Evolutionary conservation across 2,888 invertebrate genomes (phyloP).

Genomic region (Galerucella pusilla): DNA sequence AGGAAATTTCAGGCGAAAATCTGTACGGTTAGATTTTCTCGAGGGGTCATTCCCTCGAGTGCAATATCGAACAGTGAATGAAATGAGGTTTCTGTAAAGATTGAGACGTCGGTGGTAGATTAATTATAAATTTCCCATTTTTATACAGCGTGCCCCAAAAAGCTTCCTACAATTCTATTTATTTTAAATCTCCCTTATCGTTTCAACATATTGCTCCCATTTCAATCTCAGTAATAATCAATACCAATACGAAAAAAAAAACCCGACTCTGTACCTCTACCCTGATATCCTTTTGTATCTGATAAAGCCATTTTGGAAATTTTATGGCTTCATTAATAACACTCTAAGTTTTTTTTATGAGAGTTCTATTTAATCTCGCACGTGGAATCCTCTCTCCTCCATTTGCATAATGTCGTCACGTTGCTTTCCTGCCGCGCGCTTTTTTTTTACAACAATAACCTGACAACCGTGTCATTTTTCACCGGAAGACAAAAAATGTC

Average conservation of each 20-base stretch:
- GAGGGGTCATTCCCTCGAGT: too few species aligned
- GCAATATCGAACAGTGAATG: too few species aligned
- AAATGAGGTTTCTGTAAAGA: too few species aligned
- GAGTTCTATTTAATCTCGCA: constrained; percentile 54
- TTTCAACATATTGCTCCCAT: too few species aligned
- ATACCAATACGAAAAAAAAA: neutral
- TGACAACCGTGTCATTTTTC: constrained; percentile 30
- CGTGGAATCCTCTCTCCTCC: constrained; percentile 49
- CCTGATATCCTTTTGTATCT: constrained; percentile 53
- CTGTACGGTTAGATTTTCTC: too few species aligned
- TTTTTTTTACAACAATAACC: constrained; percentile 41
- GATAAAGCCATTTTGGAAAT: constrained; percentile 60
- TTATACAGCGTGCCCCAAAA: too few species aligned
- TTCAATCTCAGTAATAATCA: too few species aligned
- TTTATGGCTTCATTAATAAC: constrained; percentile 61
- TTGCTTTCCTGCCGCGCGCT: constrained; percentile 38
- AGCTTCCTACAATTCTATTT: too few species aligned
- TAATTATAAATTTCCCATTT: too few species aligned
- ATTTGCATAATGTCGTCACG: constrained; percentile 56
- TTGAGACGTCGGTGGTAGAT: too few species aligned
- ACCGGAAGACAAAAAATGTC: constrained; percentile 19
- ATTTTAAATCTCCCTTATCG: too few species aligned
- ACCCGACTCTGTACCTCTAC: neutral
- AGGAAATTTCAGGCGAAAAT: too few species aligned
- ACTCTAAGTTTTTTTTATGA: constrained; percentile 49